Evolutionary conservation across 2,888 invertebrate species (phyloP).

Genomic region (Drosophila maculinotata): DNA sequence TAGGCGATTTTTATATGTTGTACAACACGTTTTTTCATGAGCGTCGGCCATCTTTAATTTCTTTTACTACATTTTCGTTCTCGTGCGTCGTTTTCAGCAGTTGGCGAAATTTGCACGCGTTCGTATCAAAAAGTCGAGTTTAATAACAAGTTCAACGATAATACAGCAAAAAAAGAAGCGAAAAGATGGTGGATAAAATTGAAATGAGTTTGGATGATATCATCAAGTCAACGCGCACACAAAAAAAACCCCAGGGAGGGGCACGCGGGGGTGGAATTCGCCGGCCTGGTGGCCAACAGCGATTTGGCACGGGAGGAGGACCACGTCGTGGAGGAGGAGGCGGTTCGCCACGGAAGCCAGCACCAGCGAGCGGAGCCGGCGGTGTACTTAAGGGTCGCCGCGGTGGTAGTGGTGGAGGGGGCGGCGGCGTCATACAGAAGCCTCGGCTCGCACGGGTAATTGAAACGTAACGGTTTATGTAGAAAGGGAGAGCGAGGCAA

Average conservation of each 20-base stretch:
- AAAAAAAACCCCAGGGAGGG: conserved; percentile 87
- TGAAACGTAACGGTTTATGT: conserved; percentile 68
- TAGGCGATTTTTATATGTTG: conserved; percentile 11
- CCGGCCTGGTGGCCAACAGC: conserved; percentile 85
- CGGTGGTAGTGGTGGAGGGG: conserved; percentile 82
- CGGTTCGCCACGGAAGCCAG: conserved; percentile 79
- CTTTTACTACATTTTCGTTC: conserved; percentile 39
- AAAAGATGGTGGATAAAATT: conserved; percentile 94
- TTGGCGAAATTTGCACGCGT: conserved; percentile 66
- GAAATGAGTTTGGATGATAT: conserved; percentile 99
- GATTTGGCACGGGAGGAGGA: conserved; percentile 84
- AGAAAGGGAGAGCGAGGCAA: conserved; percentile 38
- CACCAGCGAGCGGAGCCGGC: conserved; percentile 80
- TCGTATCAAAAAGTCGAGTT: conserved; percentile 12
- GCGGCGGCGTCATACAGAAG: conserved; percentile 88
- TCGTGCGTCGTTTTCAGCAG: conserved; percentile 62
- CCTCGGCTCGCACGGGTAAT: conserved; percentile 85
- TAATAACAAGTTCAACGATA: conserved; percentile 2
- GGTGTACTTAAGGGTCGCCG: conserved; percentile 89
- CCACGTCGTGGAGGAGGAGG: conserved; percentile 85
- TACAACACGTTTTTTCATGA: conserved; percentile 64
- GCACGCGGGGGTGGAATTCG: conserved; percentile 85
- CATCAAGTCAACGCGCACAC: conserved; percentile 91
- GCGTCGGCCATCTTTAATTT: conserved; percentile 58
- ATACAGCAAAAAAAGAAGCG: conserved; percentile 4